Base-by-base conservation (phyloP, 2,113 vertebrate species). In the Anas platyrhynchos region DNA sequence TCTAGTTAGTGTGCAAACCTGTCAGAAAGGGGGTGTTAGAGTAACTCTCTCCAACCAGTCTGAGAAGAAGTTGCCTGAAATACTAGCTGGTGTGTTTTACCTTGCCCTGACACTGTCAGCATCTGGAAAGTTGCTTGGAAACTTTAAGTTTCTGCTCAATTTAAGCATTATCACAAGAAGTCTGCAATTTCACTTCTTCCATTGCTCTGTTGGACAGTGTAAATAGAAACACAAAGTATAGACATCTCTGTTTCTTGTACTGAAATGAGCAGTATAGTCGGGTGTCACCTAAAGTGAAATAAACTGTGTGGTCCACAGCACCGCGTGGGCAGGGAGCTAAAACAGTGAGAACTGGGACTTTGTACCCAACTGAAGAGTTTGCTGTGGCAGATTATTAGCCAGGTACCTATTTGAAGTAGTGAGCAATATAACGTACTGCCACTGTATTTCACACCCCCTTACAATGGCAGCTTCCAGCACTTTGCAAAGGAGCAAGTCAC, bases 1-100 rank as follows among this genome's bases (percentile, higher is more conserved):
- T 92, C 98, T 98, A 58, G 99, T 99, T 95, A 99, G 98, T 65
- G 99, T 99, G 95, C 99, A 99, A 36, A 99, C 99, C 99, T 99
- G 95, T 91, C 1, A 7, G 58, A 46, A 65, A 89, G 41, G 69
- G 68, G 13, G 55, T 7, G 22, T 21, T 46, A 78, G 65, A 68
- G 16, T 26, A 73, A 80, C 29, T 25, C 36, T 55, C 52, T 68
- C 38, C 67, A 84, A 38, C 22, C 46, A 71, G 11, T 6, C 20
- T 29, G 34, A 44, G 66, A n/a, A 13, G 16, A 26, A 52, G 34
- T 61, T 43, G 32, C 46, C 27, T 55, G 63, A 68, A 79, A 38
- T 17, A 10, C 34, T 11, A 5, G 29, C 16, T 36, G 55, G 38
- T 62, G 46, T 11, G 1, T 63, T 75, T 29, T 22, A 31, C 78